Conservation (phyloP, 2,888 invertebrate genomes). For the Gandaritis pyraliata region DNA sequence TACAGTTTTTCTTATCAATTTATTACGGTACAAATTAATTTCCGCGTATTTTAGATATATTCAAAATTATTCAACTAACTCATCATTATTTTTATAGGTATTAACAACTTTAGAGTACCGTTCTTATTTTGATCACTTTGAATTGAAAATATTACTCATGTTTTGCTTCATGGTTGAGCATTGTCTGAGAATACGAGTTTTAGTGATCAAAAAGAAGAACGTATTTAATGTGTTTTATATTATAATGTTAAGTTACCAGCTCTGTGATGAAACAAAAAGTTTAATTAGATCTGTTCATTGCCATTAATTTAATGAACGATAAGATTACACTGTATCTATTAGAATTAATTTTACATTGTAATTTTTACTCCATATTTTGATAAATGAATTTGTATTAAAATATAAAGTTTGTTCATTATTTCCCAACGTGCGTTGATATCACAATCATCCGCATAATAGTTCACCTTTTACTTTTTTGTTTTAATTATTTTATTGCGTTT, state of each 20-base stretch:
- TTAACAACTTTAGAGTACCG: not conserved
- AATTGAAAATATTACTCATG: not conserved
- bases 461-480: too few species aligned
- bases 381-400: slow-evolving; percentile 43
- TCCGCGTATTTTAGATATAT: too few species aligned
- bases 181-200: not conserved
- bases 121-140: not conserved
- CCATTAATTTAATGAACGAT: slow-evolving; percentile 40
- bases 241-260: slow-evolving; percentile 61
- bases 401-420: slow-evolving; percentile 34
- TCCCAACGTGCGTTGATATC: slow-evolving; percentile 11
- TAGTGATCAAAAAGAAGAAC: slow-evolving; percentile 25
- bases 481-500: too few species aligned
- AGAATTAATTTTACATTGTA: slow-evolving; percentile 45
- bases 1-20: too few species aligned
- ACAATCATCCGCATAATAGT: too few species aligned
- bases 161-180: not conserved
- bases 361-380: slow-evolving; percentile 40
- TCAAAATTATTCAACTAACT: too few species aligned
- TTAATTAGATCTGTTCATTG: slow-evolving; percentile 53
- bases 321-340: slow-evolving; percentile 32
- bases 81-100: not conserved
- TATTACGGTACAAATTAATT: too few species aligned
- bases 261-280: slow-evolving; percentile 66
- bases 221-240: slow-evolving; percentile 14